phyloP scores from a whole-genome alignment of 1,140 invertebrate genomes.

The Hermatobates lingyangjiaoensis region DNA sequence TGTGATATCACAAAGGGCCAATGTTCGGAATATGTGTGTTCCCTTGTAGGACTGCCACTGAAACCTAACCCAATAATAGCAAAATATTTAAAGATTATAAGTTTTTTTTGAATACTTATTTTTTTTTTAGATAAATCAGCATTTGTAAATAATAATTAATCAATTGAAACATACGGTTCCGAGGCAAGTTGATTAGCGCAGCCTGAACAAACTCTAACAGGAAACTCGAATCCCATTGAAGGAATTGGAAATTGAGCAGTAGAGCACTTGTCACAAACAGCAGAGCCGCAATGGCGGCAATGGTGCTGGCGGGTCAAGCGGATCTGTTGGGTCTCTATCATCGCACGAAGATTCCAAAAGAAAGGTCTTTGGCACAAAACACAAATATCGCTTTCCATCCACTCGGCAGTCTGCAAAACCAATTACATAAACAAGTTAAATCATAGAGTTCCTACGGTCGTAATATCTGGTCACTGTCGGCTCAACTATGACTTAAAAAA shows the following conservation, averaged over 20 bases:
- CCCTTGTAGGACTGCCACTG: no score
- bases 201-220: conserved; percentile 83
- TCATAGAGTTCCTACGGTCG: no score
- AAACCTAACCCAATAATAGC: conserved; percentile 63
- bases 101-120: no score
- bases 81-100: conserved; percentile 57
- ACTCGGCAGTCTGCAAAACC: conserved; percentile 57
- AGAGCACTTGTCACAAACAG: conserved; percentile 85
- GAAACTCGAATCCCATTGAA: conserved; percentile 93
- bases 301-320: conserved; percentile 82
- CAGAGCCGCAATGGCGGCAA: conserved; percentile 76
- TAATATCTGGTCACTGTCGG: no score
- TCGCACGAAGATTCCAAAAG: conserved; percentile 95
- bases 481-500: no score
- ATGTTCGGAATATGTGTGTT: no score
- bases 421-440: no score
- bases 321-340: conserved; percentile 91
- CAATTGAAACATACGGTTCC: background rate
- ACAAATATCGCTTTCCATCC: conserved; percentile 85
- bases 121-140: no score
- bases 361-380: conserved; percentile 85
- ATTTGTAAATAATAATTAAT: background rate
- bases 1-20: no score
- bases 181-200: conserved; percentile 30
- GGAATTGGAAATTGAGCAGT: conserved; percentile 72